Conservation (phyloP, 2,113 vertebrate genomes). For the Callipepla squamata region DNA sequence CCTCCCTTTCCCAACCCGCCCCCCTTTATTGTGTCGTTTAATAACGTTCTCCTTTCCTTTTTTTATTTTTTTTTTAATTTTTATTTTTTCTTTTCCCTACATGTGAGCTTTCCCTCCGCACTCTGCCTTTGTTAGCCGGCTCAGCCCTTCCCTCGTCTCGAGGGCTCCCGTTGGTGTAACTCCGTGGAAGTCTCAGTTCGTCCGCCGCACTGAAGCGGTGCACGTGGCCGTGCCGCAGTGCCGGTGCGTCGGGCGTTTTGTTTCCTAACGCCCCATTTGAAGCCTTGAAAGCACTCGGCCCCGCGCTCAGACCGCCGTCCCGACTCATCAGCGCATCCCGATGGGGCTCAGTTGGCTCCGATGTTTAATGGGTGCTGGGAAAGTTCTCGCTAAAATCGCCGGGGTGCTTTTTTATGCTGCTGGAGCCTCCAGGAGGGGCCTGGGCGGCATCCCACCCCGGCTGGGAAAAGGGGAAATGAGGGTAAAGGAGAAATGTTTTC, state of each 20-base stretch:
- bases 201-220: neutral
- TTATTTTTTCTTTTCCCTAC: neutral
- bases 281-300: constrained; percentile 49
- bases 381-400: neutral
- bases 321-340: neutral
- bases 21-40: neutral
- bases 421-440: too few relatives aligned
- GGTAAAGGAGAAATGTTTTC: constrained; percentile 5
- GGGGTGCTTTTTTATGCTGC: neutral
- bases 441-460: too few relatives aligned
- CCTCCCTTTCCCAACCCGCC: neutral
- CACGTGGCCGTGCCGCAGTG: neutral
- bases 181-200: neutral
- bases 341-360: neutral
- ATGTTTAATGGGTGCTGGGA: neutral
- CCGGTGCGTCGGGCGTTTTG: neutral
- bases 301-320: constrained; percentile 31
- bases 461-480: too few relatives aligned
- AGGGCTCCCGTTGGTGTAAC: neutral
- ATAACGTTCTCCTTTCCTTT: neutral
- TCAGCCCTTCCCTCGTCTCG: neutral
- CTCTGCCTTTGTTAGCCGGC: neutral
- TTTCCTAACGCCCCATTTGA: constrained; percentile 22
- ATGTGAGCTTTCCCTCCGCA: neutral
- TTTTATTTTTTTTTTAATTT: too few relatives aligned